Evolutionary conservation across 1,140 invertebrate genomes (phyloP).

Genomic region (Temnothorax curvispinosus): DNA sequence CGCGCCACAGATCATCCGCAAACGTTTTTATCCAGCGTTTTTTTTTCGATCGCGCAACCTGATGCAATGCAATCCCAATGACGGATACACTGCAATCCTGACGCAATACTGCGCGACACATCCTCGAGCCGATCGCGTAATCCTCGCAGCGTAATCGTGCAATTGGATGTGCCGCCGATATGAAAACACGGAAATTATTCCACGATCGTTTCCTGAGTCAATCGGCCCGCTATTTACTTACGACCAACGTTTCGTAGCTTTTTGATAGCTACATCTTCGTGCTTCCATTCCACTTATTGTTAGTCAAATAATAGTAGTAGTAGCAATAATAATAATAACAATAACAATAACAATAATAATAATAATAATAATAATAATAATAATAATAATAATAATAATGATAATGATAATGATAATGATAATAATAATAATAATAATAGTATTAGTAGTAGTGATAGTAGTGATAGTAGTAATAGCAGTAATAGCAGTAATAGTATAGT

Average conservation of each 20-base stretch:
- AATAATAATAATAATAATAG: no score
- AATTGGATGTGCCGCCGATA: background rate
- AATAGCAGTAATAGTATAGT: no score
- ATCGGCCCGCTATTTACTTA: background rate
- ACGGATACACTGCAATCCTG: background rate
- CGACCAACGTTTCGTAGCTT: background rate
- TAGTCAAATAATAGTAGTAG: no score
- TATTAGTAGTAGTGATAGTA: no score
- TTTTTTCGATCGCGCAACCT: background rate
- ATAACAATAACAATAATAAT: no score
- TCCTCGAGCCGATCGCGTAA: slow-evolving; percentile 1
- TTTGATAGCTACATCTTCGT: background rate
- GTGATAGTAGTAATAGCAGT: no score
- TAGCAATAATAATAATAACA: no score
- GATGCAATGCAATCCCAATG: background rate
- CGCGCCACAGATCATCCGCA: background rate
- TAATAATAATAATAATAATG: no score
- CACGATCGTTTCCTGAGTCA: background rate
- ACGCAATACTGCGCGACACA: background rate
- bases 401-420: no score
- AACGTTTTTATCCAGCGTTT: slow-evolving; percentile 7
- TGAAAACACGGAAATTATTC: slow-evolving; percentile 1
- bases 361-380: no score
- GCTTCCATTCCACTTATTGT: no score
- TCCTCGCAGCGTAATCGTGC: background rate